Percentiles rank a stretch among this genome's conserved stretches.
phyloP scores from a whole-genome alignment of 2,113 vertebrate species.

The Shinisaurus crocodilurus region DNA sequence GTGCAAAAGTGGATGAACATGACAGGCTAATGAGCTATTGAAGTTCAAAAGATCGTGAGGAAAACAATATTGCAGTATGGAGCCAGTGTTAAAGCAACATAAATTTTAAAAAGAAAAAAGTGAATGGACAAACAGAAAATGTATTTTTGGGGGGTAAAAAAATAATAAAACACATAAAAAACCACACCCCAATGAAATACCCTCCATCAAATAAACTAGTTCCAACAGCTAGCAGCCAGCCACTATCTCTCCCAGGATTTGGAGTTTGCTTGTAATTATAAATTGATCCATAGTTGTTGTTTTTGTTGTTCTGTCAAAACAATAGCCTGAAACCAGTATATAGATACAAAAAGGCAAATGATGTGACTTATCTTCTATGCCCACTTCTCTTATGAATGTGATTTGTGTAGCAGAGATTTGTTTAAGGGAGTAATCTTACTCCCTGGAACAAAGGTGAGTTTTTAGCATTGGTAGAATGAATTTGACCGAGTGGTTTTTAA shows the following conservation, averaged over 20 bases:
- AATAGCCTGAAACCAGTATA: neutral
- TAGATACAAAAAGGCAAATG: neutral
- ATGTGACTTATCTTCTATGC: neutral
- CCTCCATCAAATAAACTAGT: conserved; percentile 66
- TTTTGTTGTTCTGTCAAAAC: neutral
- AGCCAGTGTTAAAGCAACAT: conserved; percentile 60
- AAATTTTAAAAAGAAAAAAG: conserved; percentile 56
- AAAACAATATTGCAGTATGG: conserved; percentile 70
- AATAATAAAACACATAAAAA: no score
- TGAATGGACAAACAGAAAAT: conserved; percentile 70
- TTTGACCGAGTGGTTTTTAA: neutral
- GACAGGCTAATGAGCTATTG: conserved; percentile 51
- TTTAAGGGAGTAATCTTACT: neutral
- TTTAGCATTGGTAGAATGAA: neutral
- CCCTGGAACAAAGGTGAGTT: neutral
- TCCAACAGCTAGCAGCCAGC: conserved; percentile 74
- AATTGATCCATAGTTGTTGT: neutral
- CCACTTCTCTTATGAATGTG: accelerated
- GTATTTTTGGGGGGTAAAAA: conserved; percentile 22
- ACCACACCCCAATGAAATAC: neutral
- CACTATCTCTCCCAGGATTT: conserved; percentile 30
- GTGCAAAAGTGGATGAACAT: conserved; percentile 70
- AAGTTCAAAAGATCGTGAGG: conserved; percentile 54
- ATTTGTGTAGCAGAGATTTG: neutral
- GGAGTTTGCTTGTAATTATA: neutral